phyloP scores from a whole-genome alignment of 2,888 invertebrate genomes.

The Papilio elwesi region DNA sequence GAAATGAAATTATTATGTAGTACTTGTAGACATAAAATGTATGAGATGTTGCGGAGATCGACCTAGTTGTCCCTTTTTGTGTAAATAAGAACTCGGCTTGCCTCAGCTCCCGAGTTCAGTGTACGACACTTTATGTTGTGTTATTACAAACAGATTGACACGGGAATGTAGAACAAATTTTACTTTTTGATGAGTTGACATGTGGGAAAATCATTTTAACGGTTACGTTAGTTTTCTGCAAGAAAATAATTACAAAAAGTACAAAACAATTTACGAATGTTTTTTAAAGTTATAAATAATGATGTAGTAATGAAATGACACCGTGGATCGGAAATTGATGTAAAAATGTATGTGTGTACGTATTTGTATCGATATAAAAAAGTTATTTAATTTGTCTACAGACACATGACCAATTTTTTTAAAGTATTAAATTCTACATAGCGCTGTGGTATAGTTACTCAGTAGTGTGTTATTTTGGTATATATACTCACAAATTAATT shows the following conservation, averaged over 20 bases:
- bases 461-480: constrained; percentile 53
- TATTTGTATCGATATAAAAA: constrained; percentile 56
- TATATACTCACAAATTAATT: constrained; percentile 41
- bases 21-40: constrained; percentile 9
- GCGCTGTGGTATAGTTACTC: constrained; percentile 71
- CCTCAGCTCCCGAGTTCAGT: constrained; percentile 9
- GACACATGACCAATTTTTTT: constrained; percentile 64
- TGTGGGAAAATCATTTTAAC: constrained; percentile 63
- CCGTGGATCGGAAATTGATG: constrained; percentile 57
- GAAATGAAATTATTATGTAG: neutral
- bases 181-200: constrained; percentile 65
- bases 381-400: constrained; percentile 53
- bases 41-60: constrained; percentile 7
- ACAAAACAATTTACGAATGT: constrained; percentile 72
- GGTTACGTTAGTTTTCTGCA: constrained; percentile 69
- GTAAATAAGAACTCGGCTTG: constrained; percentile 43
- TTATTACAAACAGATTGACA: constrained; percentile 67
- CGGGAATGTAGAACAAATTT: constrained; percentile 72
- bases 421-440: constrained; percentile 45
- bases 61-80: constrained; percentile 34
- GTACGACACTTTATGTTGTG: constrained; percentile 52
- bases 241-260: constrained; percentile 74
- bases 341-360: constrained; percentile 67
- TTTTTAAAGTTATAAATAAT: constrained; percentile 54
- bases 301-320: constrained; percentile 49